Conservation (phyloP, 2,888 invertebrate genomes). For the Mythimna pallens region DNA sequence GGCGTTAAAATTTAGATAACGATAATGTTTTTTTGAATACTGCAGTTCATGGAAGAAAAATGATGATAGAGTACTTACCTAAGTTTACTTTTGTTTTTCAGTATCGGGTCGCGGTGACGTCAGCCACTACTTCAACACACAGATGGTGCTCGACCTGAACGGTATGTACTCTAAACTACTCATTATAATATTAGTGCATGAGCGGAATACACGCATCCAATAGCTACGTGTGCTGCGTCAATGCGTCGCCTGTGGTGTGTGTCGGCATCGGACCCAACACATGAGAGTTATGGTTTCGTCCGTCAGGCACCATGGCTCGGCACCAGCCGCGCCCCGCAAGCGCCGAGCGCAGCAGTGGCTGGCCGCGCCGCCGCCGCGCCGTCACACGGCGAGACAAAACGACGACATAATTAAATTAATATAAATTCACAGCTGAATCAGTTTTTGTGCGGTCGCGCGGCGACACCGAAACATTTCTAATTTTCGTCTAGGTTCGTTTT, state of each 20-base stretch:
- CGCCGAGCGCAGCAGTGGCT: slow-evolving; percentile 17
- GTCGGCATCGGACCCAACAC: background rate
- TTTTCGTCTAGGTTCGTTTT: slow-evolving; percentile 84
- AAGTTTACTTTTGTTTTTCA: slow-evolving; percentile 73
- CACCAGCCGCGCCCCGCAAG: slow-evolving; percentile 31
- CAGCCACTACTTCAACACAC: slow-evolving; percentile 87
- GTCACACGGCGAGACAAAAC: slow-evolving; percentile 78
- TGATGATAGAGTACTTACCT: background rate
- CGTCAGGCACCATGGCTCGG: slow-evolving; percentile 1
- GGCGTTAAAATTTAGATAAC: background rate
- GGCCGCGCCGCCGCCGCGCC: slow-evolving; percentile 2
- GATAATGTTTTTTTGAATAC: background rate
- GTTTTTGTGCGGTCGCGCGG: slow-evolving; percentile 76
- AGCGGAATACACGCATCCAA: slow-evolving; percentile 69
- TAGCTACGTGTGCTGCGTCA: slow-evolving; percentile 65
- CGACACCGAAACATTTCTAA: slow-evolving; percentile 86
- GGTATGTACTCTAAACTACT: slow-evolving; percentile 76
- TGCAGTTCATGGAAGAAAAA: background rate
- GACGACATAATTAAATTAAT: slow-evolving; percentile 86
- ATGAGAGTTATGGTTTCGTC: slow-evolving; percentile 41
- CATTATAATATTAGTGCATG: slow-evolving; percentile 72
- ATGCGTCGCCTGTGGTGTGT: background rate
- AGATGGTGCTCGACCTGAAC: slow-evolving; percentile 89
- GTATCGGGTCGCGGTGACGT: slow-evolving; percentile 88
- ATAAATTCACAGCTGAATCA: slow-evolving; percentile 78